Evolutionary conservation across 37 sponge, comb jelly and placozoan species (phyloP).

Genomic region (Ephydatia muelleri): DNA sequence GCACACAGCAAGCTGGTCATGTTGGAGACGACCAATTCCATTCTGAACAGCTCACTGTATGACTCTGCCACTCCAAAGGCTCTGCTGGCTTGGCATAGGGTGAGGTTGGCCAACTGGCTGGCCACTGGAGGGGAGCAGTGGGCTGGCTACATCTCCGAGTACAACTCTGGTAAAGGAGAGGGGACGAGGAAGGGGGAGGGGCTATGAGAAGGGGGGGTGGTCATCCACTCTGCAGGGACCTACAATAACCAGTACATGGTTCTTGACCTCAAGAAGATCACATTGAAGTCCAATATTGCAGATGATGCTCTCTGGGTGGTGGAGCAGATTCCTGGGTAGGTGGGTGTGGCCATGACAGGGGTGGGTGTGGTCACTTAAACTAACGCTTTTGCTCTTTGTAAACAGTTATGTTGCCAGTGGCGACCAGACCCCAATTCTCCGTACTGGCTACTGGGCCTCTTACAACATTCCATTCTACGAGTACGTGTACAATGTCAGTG

Average conservation of each 20-base stretch:
- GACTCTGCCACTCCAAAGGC: slow-evolving; percentile 35
- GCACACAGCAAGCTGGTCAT: slow-evolving; percentile 64
- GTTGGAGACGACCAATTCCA: slow-evolving; percentile 64
- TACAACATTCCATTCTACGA: slow-evolving; percentile 81
- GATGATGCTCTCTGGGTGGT: slow-evolving; percentile 69
- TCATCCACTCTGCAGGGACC: slow-evolving; percentile 69
- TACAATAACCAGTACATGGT: slow-evolving; percentile 85
- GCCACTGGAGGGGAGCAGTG: slow-evolving; percentile 49
- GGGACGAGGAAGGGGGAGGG: not conserved
- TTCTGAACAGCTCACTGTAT: slow-evolving; percentile 46
- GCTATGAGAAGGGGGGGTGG: not conserved
- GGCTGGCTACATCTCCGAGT: slow-evolving; percentile 37
- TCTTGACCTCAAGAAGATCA: slow-evolving; percentile 59
- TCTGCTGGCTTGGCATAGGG: slow-evolving; percentile 75
- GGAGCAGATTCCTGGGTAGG: slow-evolving; percentile 77
- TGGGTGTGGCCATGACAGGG: too few relatives aligned
- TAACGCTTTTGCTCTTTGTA: not conserved
- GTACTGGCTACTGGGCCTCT: slow-evolving; percentile 73
- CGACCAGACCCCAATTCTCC: slow-evolving; percentile 55
- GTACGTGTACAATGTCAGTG: slow-evolving; percentile 42
- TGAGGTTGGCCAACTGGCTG: slow-evolving; percentile 68
- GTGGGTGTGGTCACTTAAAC: not conserved
- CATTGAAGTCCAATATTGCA: slow-evolving; percentile 27
- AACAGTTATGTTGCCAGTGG: slow-evolving; percentile 50
- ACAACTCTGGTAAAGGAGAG: slow-evolving; percentile 60